A percentile compares a stretch with the other conserved stretches of the same genome.
Evolutionary conservation across 2,113 vertebrate genomes (phyloP).

Genomic region (Tetrax tetrax): DNA sequence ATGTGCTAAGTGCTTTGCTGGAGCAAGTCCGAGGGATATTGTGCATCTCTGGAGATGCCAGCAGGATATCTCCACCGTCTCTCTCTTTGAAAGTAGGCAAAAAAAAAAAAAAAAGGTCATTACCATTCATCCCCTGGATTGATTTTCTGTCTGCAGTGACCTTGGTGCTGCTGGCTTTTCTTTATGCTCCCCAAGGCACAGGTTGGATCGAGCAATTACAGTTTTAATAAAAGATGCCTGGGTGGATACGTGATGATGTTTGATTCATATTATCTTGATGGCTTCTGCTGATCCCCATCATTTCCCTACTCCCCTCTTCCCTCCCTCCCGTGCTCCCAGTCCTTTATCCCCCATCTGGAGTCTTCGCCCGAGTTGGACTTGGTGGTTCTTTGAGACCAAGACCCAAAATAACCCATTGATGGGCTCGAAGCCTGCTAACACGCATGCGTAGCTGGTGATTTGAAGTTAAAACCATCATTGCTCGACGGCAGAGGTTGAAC

Average conservation of each 20-base stretch:
- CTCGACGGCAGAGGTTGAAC: neutral
- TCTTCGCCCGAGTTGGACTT: neutral
- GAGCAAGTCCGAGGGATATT: neutral
- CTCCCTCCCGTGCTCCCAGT: fast-evolving
- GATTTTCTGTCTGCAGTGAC: conserved; percentile 55
- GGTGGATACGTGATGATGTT: neutral
- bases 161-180: conserved; percentile 25
- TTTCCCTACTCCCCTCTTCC: neutral
- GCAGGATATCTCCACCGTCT: neutral
- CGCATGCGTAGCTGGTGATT: neutral
- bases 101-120: neutral
- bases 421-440: neutral
- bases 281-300: neutral
- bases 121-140: neutral
- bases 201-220: neutral
- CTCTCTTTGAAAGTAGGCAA: neutral
- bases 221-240: neutral
- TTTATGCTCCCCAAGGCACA: neutral
- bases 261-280: neutral
- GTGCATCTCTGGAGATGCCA: neutral
- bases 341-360: neutral
- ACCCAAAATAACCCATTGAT: neutral
- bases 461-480: neutral
- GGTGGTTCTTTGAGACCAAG: neutral
- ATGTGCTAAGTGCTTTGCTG: neutral